These are phyloP conservation scores for Diabrotica undecimpunctata DNA, from an alignment of 1,140 invertebrate species.

Conservation along the genomic window DNA sequence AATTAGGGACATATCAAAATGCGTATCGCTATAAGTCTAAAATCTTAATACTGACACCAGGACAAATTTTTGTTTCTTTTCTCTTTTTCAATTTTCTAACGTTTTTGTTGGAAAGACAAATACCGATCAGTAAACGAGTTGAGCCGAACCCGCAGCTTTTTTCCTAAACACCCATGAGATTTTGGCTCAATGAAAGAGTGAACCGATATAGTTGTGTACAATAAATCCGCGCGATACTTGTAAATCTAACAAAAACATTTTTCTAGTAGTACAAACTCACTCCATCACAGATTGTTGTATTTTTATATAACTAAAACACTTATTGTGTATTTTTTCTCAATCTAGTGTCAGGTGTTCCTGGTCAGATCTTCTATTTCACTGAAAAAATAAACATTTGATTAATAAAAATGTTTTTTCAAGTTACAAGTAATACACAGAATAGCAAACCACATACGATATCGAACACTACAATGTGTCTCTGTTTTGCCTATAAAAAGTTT, in stretches of 20 bases:
- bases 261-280: neutral
- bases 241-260: neutral
- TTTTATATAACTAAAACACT: neutral
- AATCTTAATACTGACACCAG: neutral
- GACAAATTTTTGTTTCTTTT: neutral
- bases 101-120: slow-evolving; percentile 1
- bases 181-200: too few relatives aligned
- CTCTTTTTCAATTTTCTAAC: neutral
- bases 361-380: slow-evolving; percentile 12
- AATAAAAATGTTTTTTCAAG: too few relatives aligned
- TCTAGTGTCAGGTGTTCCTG: slow-evolving; percentile 13
- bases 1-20: neutral
- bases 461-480: too few relatives aligned
- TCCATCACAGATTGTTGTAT: slow-evolving; percentile 2
- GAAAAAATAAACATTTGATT: neutral
- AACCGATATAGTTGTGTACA: neutral
- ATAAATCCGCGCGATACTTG: neutral
- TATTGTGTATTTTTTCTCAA: slow-evolving; percentile 5
- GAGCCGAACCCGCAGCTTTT: neutral
- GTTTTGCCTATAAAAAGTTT: too few relatives aligned
- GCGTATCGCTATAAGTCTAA: neutral
- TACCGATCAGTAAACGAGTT: neutral
- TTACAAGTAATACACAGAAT: too few relatives aligned
- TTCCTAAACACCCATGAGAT: too few relatives aligned
- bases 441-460: too few relatives aligned